Percentiles rank a stretch among this genome's conserved stretches.
phyloP scores from a whole-genome alignment of 2,113 vertebrate species.

The Garra rufa region DNA sequence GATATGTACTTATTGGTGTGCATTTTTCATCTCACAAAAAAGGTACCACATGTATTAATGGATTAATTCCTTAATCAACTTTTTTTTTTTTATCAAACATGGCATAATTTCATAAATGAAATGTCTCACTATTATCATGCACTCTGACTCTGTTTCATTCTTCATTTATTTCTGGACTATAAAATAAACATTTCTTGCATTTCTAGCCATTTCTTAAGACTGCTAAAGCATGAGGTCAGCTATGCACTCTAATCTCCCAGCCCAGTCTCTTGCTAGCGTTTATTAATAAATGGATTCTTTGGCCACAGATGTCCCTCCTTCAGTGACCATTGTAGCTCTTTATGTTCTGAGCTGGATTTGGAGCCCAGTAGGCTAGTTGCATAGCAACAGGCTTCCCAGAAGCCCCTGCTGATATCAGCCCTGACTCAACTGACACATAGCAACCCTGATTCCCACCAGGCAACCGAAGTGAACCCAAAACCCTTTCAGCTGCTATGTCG shows the following conservation, averaged over 20 bases:
- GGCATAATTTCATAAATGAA: background rate
- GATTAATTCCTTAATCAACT: too few species aligned
- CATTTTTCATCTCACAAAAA: too few species aligned
- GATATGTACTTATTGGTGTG: too few species aligned
- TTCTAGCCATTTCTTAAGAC: background rate
- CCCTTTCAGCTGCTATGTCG: slow-evolving; percentile 13
- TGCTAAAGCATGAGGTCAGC: background rate
- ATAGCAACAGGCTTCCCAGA: slow-evolving; percentile 63
- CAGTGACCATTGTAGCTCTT: slow-evolving; percentile 58
- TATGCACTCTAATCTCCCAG: background rate
- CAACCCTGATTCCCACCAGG: slow-evolving; percentile 36
- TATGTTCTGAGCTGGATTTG: slow-evolving; percentile 36
- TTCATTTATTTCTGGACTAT: background rate
- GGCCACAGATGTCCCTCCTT: background rate
- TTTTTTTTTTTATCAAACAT: too few species aligned
- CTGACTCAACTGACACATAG: slow-evolving; percentile 55
- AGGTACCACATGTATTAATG: too few species aligned
- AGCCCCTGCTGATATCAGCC: slow-evolving; percentile 47
- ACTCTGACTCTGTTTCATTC: background rate
- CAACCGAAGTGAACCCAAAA: slow-evolving; percentile 44
- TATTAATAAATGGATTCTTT: slow-evolving; percentile 15
- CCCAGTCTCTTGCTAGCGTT: background rate
- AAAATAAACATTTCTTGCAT: background rate
- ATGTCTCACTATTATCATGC: background rate
- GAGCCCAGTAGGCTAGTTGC: slow-evolving; percentile 56